Evolutionary conservation across 2,797 vertebrate species (phyloP), one percentile per base, ranked within the genome.

Genomic region (Ceyx erithaca): DNA sequence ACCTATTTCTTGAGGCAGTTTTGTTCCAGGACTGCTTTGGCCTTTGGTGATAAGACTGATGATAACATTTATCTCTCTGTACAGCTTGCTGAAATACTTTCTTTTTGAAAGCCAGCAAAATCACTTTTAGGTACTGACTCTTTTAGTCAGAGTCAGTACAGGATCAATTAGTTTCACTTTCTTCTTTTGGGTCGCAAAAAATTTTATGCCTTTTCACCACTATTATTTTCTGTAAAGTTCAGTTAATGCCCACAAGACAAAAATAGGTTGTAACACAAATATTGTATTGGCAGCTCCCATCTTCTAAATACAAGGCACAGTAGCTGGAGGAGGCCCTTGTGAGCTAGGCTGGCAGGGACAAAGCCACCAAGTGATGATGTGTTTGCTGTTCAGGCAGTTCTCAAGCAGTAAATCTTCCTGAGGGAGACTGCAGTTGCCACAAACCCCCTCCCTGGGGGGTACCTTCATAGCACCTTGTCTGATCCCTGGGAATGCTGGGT

Each of bases 1-100:
- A 83, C 23, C 14, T 64, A 6, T 73, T 88, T 88, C 14, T 41
- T 71, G 61, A 81, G 46, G 52, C 81, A 80, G 59, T 82, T 72
- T 30, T 80, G 14, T 81, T 68, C 41, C 12, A 59, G 49, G 6
- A 30, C 57, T 85, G 31, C 49, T 70, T 90, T 80, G 51, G 45
- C 51, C 26, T 67, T 71, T 49, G 20, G 48, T 45, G 30, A 22
- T 59, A 70, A 83, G 22, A 54, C 22, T 84, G 62, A 45, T 0
- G 28, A 52, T 66, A 69, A 54, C 35, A 31, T 75, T 58, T 75
- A 37, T 54, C 31, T 59, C 2, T 35, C 35, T 77, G 10, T 64
- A 30, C 25, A 64, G 49, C 31, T 76, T 70, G 35, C 68, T 82
- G 68, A 81, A 89, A 54, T n/a, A 37, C 30, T n/a, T 3, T 18